These are phyloP conservation scores for Drosophila serrata DNA, from an alignment of 1,140 invertebrate genomes.

Conservation along the genomic window DNA sequence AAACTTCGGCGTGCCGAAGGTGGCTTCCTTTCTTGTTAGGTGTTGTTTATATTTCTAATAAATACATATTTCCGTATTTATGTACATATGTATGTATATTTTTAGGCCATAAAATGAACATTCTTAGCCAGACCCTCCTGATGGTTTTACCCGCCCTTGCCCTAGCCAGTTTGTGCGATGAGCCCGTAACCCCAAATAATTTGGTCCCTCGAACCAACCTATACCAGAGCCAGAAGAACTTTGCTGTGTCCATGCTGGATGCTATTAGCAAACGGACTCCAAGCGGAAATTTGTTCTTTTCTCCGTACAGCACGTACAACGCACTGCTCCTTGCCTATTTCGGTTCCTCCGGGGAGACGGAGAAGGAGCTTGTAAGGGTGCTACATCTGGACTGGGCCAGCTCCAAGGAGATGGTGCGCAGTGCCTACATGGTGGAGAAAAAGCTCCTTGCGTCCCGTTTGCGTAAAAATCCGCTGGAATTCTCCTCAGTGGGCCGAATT, in stretches of 20 bases:
- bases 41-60: neutral
- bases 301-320: slow-evolving; percentile 94
- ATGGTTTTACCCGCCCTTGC: slow-evolving; percentile 32
- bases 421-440: slow-evolving; percentile 89
- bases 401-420: slow-evolving; percentile 88
- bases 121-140: slow-evolving; percentile 23
- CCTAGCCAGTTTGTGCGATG: slow-evolving; percentile 41
- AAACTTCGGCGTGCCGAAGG: no score
- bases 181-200: slow-evolving; percentile 6
- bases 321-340: slow-evolving; percentile 92
- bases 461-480: slow-evolving; percentile 88
- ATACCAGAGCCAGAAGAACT: slow-evolving; percentile 88
- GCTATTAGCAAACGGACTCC: slow-evolving; percentile 86
- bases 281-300: slow-evolving; percentile 93
- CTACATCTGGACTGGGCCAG: slow-evolving; percentile 86
- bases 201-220: slow-evolving; percentile 71
- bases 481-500: slow-evolving; percentile 91
- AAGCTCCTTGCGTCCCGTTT: slow-evolving; percentile 85
- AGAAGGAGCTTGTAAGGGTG: slow-evolving; percentile 88
- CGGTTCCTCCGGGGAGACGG: slow-evolving; percentile 90
- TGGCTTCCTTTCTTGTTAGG: no score
- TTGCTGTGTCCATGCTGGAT: slow-evolving; percentile 89
- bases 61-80: no score
- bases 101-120: slow-evolving; percentile 30
- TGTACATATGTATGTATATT: no score